Conservation (phyloP, 2,888 invertebrate species). For the Ceraclea dissimilis region DNA sequence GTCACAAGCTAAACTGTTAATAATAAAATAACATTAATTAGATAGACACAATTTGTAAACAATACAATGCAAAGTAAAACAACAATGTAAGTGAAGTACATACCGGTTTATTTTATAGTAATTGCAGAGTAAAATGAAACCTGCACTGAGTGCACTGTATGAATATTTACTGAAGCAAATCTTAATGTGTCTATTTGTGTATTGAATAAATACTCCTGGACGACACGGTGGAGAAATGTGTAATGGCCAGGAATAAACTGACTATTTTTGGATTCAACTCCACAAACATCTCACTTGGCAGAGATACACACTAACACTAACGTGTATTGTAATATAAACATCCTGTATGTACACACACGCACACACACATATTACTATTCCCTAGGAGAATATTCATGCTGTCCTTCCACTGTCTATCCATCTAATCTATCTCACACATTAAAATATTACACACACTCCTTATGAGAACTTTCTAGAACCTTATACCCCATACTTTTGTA, state of each 20-base stretch:
- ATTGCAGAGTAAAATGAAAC: conserved; percentile 4
- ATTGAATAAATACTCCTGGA: conserved; percentile 1
- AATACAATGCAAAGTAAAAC: too few relatives aligned
- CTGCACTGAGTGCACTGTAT: conserved; percentile 13
- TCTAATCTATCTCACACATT: too few relatives aligned
- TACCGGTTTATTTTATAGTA: neutral
- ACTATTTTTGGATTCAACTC: conserved; percentile 7
- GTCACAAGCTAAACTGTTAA: too few relatives aligned
- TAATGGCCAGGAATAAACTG: conserved; percentile 13
- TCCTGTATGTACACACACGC: neutral
- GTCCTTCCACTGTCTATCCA: too few relatives aligned
- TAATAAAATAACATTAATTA: too few relatives aligned
- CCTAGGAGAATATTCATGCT: too few relatives aligned
- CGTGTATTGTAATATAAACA: neutral
- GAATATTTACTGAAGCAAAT: conserved; percentile 14
- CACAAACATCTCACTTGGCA: conserved; percentile 10
- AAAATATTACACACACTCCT: too few relatives aligned
- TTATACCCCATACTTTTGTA: too few relatives aligned
- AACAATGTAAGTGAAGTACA: neutral
- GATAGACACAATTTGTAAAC: too few relatives aligned
- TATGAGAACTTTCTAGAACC: too few relatives aligned
- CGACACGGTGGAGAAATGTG: conserved; percentile 14
- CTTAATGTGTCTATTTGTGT: conserved; percentile 5
- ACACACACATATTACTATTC: neutral
- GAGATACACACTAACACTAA: neutral